Base-by-base conservation (phyloP, 2,888 invertebrate genomes). In the Ctena decussata region DNA sequence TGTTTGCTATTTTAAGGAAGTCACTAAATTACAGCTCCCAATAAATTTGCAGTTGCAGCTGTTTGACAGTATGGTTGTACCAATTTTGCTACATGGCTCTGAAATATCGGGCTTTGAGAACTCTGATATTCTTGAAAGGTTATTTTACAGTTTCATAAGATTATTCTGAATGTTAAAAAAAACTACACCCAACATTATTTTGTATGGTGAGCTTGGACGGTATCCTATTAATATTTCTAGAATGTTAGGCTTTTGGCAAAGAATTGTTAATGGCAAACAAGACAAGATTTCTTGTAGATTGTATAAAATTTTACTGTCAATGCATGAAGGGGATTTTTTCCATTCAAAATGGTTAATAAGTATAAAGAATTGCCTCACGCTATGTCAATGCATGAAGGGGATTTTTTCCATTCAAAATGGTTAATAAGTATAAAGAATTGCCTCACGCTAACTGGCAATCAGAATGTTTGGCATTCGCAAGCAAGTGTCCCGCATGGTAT, bases 1-100 rank as follows among this genome's bases (percentile, higher is more conserved):
- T 79, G 72, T 79, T 41, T 79, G 8, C n/a, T 39, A 60, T 79
- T 8, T 35, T 79, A 11, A 24, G 41, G 11, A 79, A 79, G 60
- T 39, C 79, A 0, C 53, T 21, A 60, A 35, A 27, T 41, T 60
- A 8, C 27, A 24, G 2, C 30, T 76, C 1, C 39, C n/a, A 1
- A 24, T 76, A 3, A 65, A 60, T 41, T 27, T 76, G 0, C 32
- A 24, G 49, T 3, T 60, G 27, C 35, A 30, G 39, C 24, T 49
- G n/a, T 41, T 65, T 35, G 65, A 65, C 18, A 65, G 65, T 65
- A 65, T 35, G 65, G 65, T 65, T 12, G 24, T 35, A 0, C 76
- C 37, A n/a, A 76, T 76, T 24, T 37, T 60, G 24, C 21, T 76
- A 15, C 65, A 76, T 60, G 39, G 76, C 1, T n/a, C 32, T 27